These are phyloP conservation scores for Heliornis fulica DNA, from an alignment of 2,113 vertebrate genomes.

Conservation along the genomic window DNA sequence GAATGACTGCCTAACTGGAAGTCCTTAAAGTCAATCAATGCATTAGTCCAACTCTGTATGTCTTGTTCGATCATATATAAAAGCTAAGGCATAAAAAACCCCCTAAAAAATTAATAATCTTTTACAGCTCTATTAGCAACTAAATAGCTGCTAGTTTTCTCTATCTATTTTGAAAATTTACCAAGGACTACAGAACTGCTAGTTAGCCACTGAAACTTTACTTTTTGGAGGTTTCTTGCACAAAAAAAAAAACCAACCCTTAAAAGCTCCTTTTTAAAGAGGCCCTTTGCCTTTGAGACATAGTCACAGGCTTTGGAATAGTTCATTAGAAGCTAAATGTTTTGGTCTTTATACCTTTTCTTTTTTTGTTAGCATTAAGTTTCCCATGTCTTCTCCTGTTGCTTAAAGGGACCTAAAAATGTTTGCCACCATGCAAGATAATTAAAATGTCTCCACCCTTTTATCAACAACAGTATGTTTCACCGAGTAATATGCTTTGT, in stretches of 20 bases:
- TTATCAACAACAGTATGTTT: neutral
- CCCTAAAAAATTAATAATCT: neutral
- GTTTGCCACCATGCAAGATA: neutral
- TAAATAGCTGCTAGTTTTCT: neutral
- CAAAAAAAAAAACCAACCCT: neutral
- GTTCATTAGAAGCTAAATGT: neutral
- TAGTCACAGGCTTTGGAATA: neutral
- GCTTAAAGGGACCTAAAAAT: neutral
- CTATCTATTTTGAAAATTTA: neutral
- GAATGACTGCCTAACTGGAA: constrained; percentile 1
- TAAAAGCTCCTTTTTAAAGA: neutral
- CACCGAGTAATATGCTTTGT: neutral
- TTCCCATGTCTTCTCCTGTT: neutral
- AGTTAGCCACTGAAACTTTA: neutral
- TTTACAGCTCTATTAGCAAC: neutral
- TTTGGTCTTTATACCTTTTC: neutral
- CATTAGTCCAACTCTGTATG: neutral
- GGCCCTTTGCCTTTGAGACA: neutral
- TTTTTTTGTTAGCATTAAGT: neutral
- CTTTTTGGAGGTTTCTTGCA: neutral
- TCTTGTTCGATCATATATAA: neutral
- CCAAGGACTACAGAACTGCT: neutral
- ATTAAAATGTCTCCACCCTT: neutral
- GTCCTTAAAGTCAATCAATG: neutral
- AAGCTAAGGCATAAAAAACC: neutral